A percentile compares a stretch with the other conserved stretches of the same genome.
phyloP scores from a whole-genome alignment of 1,140 invertebrate species.

The Paralvinella palmiformis region DNA sequence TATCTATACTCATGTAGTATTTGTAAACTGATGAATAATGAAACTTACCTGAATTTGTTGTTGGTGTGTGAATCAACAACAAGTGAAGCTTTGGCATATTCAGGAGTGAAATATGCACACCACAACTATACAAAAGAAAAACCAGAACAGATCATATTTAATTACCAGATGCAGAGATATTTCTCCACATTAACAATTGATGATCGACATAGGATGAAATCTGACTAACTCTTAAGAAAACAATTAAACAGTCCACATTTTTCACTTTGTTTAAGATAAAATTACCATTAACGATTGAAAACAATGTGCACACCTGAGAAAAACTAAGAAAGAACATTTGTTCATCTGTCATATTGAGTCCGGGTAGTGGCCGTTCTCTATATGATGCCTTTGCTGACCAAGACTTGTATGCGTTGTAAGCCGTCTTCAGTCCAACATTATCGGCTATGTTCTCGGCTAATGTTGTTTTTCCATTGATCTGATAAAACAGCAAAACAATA shows the following conservation, averaged over 20 bases:
- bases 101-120: constrained; percentile 16
- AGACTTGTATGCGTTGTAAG: constrained; percentile 49
- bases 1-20: too few species aligned
- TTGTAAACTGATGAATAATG: too few species aligned
- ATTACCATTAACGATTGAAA: not conserved
- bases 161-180: not conserved
- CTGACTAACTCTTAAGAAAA: not conserved
- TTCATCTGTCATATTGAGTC: constrained; percentile 58
- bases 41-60: constrained; percentile 17
- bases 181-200: not conserved
- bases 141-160: not conserved
- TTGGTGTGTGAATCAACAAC: constrained; percentile 10
- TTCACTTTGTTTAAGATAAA: not conserved
- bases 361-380: constrained; percentile 3
- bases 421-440: constrained; percentile 61
- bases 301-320: constrained; percentile 34
- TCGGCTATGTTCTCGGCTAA: constrained; percentile 66
- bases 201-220: not conserved
- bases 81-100: constrained; percentile 12
- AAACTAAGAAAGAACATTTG: constrained; percentile 69
- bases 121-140: constrained; percentile 4
- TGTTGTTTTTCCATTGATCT: constrained; percentile 61
- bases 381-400: not conserved
- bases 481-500: too few species aligned
- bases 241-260: not conserved